phyloP scores from a whole-genome alignment of 2,797 vertebrate genomes.

The Aselliscus stoliczkanus region DNA sequence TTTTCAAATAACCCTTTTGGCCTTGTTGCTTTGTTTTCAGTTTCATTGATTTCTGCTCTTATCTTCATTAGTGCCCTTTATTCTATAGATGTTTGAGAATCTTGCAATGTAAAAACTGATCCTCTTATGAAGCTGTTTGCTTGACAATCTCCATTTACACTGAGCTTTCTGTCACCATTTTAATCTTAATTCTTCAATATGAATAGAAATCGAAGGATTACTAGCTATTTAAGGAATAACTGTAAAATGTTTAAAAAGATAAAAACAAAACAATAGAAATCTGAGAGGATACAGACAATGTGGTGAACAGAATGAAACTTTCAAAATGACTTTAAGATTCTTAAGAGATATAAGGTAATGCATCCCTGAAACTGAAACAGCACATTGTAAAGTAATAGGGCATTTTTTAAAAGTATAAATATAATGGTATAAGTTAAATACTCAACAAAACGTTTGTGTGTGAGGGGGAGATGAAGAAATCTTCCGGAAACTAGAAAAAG shows the following conservation, averaged over 20 bases:
- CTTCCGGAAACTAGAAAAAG: conserved; percentile 1
- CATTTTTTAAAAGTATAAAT: not conserved
- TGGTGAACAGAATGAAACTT: not conserved
- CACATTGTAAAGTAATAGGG: not conserved
- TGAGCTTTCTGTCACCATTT: not conserved
- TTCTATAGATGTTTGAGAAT: not conserved
- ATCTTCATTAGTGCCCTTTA: not conserved
- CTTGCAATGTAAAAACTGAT: not conserved
- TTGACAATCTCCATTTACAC: not conserved
- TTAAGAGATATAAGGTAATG: not conserved
- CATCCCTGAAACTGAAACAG: not conserved
- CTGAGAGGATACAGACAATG: not conserved
- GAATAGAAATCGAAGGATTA: not conserved
- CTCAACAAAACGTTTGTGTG: not conserved
- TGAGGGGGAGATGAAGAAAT: not conserved
- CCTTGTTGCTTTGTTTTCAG: not conserved
- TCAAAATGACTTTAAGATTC: not conserved
- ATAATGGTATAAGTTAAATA: not conserved
- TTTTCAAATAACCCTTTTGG: not conserved
- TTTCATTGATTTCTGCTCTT: not conserved
- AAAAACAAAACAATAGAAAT: not conserved
- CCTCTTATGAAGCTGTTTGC: not conserved
- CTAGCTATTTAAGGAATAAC: not conserved
- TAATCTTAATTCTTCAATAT: not conserved
- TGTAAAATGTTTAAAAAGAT: not conserved